Evolutionary conservation across 2,888 invertebrate species (phyloP).

Genomic region (Troglohyphantes excavatus): DNA sequence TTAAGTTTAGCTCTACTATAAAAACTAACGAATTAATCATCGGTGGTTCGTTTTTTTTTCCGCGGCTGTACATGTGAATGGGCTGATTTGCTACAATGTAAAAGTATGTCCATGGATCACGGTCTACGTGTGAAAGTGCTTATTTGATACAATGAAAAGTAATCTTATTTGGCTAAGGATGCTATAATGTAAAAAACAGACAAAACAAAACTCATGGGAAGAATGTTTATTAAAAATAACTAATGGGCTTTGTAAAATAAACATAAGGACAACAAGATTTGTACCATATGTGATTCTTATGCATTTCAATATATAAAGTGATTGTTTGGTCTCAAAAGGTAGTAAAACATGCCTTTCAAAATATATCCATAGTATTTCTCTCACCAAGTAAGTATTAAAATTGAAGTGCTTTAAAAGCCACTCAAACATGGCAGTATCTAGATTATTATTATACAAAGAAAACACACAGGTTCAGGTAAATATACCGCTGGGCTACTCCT

Average conservation of each 20-base stretch:
- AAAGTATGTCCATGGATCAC: too few species aligned
- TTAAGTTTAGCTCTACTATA: too few species aligned
- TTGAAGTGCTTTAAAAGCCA: slow-evolving; percentile 67
- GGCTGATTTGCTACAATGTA: too few species aligned
- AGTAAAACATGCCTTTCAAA: slow-evolving; percentile 73
- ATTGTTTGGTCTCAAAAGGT: slow-evolving; percentile 71
- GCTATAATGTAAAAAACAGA: too few species aligned
- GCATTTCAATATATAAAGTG: slow-evolving; percentile 72
- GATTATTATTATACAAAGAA: slow-evolving; percentile 66
- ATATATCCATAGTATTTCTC: slow-evolving; percentile 74
- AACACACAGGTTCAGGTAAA: too few species aligned
- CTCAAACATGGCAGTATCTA: slow-evolving; percentile 57
- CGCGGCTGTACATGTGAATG: too few species aligned
- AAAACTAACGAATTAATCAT: too few species aligned
- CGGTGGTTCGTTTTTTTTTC: too few species aligned
- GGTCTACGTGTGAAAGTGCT: too few species aligned
- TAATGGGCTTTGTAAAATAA: slow-evolving; percentile 78
- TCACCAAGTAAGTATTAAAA: slow-evolving; percentile 70
- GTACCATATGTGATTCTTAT: slow-evolving; percentile 76
- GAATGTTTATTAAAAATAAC: slow-evolving; percentile 79
- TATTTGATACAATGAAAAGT: too few species aligned
- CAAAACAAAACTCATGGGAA: slow-evolving; percentile 55
- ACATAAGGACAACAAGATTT: slow-evolving; percentile 78
- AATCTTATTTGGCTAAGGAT: too few species aligned
- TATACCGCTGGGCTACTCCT: not conserved